Percentiles rank a stretch among this genome's conserved stretches.
These are phyloP conservation scores for Mormyrops attenuatus DNA, from an alignment of 2,797 vertebrate species.

Conservation along the genomic window DNA sequence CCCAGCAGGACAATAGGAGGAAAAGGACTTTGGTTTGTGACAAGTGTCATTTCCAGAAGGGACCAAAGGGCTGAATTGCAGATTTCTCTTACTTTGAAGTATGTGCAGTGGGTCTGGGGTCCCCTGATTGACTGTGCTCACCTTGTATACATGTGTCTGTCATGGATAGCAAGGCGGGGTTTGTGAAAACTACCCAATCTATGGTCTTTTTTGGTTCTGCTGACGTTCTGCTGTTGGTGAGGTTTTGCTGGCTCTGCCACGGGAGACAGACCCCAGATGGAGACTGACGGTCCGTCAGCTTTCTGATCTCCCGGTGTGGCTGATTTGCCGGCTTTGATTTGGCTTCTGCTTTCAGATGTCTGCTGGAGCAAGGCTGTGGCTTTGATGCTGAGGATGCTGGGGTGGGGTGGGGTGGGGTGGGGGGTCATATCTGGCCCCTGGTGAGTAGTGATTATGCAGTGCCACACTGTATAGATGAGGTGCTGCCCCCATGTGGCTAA, in stretches of 20 bases:
- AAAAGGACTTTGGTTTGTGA: conserved; percentile 26
- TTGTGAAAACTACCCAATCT: not conserved
- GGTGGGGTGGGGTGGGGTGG: not conserved
- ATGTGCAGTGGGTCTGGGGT: not conserved
- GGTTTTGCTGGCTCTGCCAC: not conserved
- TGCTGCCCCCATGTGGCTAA: not conserved
- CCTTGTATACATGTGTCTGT: not conserved
- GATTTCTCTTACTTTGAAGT: not conserved
- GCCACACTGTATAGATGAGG: not conserved
- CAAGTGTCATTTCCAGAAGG: not conserved
- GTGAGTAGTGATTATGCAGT: not conserved
- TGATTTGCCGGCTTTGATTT: conserved; percentile 12
- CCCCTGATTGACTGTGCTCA: not conserved
- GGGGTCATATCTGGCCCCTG: not conserved
- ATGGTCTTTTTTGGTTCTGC: not conserved
- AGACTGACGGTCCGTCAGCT: not conserved
- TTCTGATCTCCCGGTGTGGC: not conserved
- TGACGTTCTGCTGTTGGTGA: not conserved
- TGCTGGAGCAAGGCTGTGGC: not conserved
- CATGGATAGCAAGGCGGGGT: not conserved
- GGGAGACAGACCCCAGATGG: not conserved
- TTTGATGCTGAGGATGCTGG: not conserved
- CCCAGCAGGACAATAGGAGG: conserved; percentile 30
- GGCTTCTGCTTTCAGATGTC: not conserved
- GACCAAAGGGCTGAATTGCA: not conserved